Evolutionary conservation across 1,140 invertebrate genomes (phyloP), one percentile per base, ranked within the genome.

Genomic region (Phthorimaea operculella): DNA sequence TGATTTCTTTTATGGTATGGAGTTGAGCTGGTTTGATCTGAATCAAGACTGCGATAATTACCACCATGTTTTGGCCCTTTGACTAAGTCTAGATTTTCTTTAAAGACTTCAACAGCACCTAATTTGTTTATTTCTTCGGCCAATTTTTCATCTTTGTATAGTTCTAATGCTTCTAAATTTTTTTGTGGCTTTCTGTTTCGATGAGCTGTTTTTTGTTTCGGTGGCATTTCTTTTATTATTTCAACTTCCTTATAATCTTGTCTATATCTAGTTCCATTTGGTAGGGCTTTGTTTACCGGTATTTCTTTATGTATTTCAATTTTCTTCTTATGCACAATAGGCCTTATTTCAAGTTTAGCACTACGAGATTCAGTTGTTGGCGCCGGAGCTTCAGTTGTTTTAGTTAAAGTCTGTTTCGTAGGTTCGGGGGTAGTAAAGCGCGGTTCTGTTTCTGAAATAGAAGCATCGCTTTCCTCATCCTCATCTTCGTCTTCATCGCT

Each of bases 211-310:
- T 61, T 58, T 66, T n/a, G 52, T 54, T 54, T 58, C 36, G 62
- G 57, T 18, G 74, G 71, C 34, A 76, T 68, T 66, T 85, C 77
- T 69, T 86, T 79, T 12, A 84, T 73, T 10, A 83, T 74, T 73
- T 86, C 85, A 42, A 83, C 68, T 72, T 87, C 80, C 60, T 85
- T 72, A 53, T 83, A 77, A 51, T 85, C 79, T 65, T 85, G 76
- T 52, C 75, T 80, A 52, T 74, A 83, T 60, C 83, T 72, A 6
- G 75, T 73, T 18, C 72, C 11, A 58, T 85, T 70, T 16, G 76
- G 79, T 12, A 70, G 68, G 42, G 72, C 68, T 51, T 63, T 76
- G 56, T 79, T 75, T 0, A 70, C 59, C 6, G 79, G 79, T 28
- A 75, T 44, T 63, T 85, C 79, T 64, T 77, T 78, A 48, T 85